These are phyloP conservation scores for Caenorhabditis sp. DNA, from an alignment of 2,888 invertebrate species.

Conservation along the genomic window DNA sequence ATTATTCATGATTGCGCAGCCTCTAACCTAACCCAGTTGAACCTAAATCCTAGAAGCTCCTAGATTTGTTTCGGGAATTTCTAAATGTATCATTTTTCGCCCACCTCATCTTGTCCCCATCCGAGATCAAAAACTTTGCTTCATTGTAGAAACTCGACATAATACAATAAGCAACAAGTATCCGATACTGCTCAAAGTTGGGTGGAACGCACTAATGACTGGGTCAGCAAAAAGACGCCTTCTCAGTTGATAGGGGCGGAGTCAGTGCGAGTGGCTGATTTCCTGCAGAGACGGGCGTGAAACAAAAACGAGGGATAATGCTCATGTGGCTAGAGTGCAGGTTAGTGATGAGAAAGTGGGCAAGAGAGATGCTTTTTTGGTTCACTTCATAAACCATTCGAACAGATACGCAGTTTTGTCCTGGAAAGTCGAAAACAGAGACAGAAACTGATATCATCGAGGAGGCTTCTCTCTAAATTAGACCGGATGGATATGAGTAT, in stretches of 20 bases:
- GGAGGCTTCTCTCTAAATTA: background rate
- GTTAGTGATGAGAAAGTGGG: slow-evolving; percentile 16
- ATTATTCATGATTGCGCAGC: slow-evolving; percentile 45
- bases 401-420: slow-evolving; percentile 6
- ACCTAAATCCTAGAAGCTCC: background rate
- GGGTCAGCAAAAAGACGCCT: slow-evolving; percentile 15
- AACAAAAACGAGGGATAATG: slow-evolving; percentile 33
- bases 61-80: too few species aligned
- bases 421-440: background rate
- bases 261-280: slow-evolving; percentile 11
- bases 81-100: slow-evolving; percentile 14
- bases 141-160: slow-evolving; percentile 50
- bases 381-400: slow-evolving; percentile 18
- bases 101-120: slow-evolving; percentile 55
- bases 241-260: slow-evolving; percentile 36
- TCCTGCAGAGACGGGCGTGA: slow-evolving; percentile 31
- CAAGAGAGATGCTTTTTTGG: background rate
- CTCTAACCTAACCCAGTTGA: slow-evolving; percentile 11
- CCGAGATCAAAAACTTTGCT: slow-evolving; percentile 50
- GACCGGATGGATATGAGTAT: background rate
- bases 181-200: slow-evolving; percentile 19
- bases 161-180: background rate
- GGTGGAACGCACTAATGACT: slow-evolving; percentile 42
- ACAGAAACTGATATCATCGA: slow-evolving; percentile 17
- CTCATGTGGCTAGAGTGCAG: slow-evolving; percentile 21